Base-by-base conservation (phyloP, 2,888 invertebrate species). In the Stegophylla sp. region DNA sequence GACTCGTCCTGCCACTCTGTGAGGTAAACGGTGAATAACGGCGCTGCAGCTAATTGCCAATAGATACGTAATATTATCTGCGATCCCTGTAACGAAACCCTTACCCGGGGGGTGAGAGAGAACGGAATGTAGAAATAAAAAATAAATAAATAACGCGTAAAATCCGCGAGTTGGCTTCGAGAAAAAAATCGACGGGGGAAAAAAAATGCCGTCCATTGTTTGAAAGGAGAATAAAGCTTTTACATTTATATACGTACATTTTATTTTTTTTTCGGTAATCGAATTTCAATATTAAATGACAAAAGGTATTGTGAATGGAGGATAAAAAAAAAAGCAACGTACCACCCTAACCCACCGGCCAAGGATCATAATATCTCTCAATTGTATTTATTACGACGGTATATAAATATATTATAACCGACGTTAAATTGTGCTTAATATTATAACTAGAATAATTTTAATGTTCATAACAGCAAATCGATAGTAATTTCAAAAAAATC, bases 21-120 rank as follows among this genome's bases (percentile, higher is more conserved):
- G n/a, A n/a, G n/a, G n/a, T n/a, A n/a, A n/a, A n/a, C n/a, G n/a
- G n/a, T n/a, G n/a, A n/a, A n/a, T 34, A 41, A 53, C 12, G 48
- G 51, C 34, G 34, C 64, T 64, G 51, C 34, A 34, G 34, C 51
- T 64, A 75, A 64, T 64, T 63, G 64, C 74, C 63, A 61, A 45
- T 73, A 45, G 73, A 61, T 45, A 63, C 45, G 63, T 75, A 41
- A 51, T 75, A n/a, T n/a, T n/a, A n/a, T n/a, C n/a, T n/a, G n/a
- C 51, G 63, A 75, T 75, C 51, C 34, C 51, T n/a, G 17, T 75
- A 59, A 59, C n/a, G n/a, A 61, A 48, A 28, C 41, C 41, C n/a
- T 61, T 61, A 56, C n/a, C 20, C n/a, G 53, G 20, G 7, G 7
- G 20, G 17, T n/a, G 56, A 15, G 2, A 12, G 10, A 10, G 20